Conservation (phyloP, 2,888 invertebrate species). For the Tuta absoluta region DNA sequence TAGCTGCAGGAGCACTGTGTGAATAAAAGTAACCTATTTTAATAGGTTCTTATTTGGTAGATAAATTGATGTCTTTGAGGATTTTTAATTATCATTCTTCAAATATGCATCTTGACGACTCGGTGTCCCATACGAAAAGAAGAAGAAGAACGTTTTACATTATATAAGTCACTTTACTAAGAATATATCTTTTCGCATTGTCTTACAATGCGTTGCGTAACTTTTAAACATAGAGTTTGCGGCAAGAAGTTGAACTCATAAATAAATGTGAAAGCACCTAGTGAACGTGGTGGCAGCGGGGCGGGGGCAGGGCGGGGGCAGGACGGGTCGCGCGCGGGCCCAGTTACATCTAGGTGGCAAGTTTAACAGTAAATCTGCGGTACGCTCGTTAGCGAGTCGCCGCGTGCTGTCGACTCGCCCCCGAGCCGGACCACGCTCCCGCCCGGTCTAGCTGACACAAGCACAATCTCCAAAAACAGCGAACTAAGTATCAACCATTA, state of each 20-base stretch:
- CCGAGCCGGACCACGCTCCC: neutral
- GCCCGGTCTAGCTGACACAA: neutral
- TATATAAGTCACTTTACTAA: neutral
- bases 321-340: neutral
- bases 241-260: conserved; percentile 14
- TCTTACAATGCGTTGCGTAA: conserved; percentile 7
- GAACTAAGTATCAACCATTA: neutral
- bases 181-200: neutral
- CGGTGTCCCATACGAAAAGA: no score
- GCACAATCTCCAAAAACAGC: conserved; percentile 4
- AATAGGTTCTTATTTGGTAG: no score
- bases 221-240: conserved; percentile 5
- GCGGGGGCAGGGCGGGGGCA: neutral
- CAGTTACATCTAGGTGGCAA: conserved; percentile 19
- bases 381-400: conserved; percentile 15
- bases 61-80: no score
- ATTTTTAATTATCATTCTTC: no score
- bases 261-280: conserved; percentile 15
- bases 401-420: neutral
- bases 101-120: no score
- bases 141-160: no score
- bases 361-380: conserved; percentile 22
- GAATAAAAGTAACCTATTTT: no score
- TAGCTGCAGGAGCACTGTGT: no score
- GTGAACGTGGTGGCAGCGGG: neutral